A percentile compares a stretch with the other conserved stretches of the same genome.
Evolutionary conservation across 2,797 vertebrate genomes (phyloP).

Genomic region (Poeciliopsis presidionis): DNA sequence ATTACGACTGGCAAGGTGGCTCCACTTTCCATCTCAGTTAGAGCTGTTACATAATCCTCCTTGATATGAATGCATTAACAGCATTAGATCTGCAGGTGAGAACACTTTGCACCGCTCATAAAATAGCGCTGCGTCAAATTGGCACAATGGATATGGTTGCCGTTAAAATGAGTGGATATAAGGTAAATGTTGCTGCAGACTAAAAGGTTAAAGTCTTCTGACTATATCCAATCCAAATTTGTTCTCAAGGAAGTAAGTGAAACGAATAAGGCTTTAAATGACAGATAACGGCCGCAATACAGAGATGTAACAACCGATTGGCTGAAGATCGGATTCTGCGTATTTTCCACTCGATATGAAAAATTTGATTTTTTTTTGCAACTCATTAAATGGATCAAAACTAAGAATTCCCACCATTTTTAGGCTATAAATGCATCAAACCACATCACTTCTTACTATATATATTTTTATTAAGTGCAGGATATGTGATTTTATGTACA

Average conservation of each 20-base stretch:
- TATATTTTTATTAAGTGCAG: background rate
- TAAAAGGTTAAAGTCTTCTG: background rate
- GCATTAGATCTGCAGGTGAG: slow-evolving; percentile 55
- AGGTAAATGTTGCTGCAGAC: slow-evolving; percentile 10
- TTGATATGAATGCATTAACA: slow-evolving; percentile 60
- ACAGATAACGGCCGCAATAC: background rate
- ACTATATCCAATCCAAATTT: background rate
- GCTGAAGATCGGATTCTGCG: background rate
- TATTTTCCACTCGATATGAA: background rate
- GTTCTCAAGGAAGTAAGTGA: background rate
- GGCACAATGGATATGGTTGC: slow-evolving; percentile 21
- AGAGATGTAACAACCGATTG: background rate
- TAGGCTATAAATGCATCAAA: background rate
- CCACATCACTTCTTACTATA: background rate
- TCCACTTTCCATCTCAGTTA: slow-evolving; percentile 50
- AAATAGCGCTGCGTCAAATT: slow-evolving; percentile 15
- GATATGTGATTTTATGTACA: background rate
- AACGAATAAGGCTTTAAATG: background rate
- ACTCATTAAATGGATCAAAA: background rate
- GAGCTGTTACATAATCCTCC: slow-evolving; percentile 63
- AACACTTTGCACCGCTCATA: slow-evolving; percentile 36
- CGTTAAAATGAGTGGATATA: slow-evolving; percentile 11
- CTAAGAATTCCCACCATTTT: background rate
- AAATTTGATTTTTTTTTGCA: no score
- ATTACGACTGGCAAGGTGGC: slow-evolving; percentile 64